Evolutionary conservation across 1,140 invertebrate species (phyloP), one percentile per base, ranked within the genome.

Genomic region (Cyphomyrmex costatus): DNA sequence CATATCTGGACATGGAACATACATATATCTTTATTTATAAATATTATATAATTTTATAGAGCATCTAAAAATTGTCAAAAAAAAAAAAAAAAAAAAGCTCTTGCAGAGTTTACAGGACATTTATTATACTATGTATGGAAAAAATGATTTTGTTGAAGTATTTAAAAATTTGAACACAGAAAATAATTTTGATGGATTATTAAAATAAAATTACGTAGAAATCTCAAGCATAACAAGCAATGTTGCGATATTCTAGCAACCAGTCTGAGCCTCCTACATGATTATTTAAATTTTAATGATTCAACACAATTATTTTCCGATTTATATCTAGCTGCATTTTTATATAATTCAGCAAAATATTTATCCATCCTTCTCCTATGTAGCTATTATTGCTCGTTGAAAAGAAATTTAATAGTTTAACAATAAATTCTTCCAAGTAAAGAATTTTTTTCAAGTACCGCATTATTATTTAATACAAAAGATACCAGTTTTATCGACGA

Each of bases 21-120:
- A 46, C n/a, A 61, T 46, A 14, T 1, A 42, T n/a, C 12, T 63
- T 63, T 77, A 8, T 46, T 16, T 33, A 30, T 4, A 78, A 19
- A 65, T 51, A 33, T 30, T 51, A 33, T 30, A 30, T 33, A 36
- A 12, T 21, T 24, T 42, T 27, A 27, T 12, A 33, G 36, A 30
- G 36, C 19, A 56, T 21, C n/a, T 56, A 49, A 46, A 63, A 78
- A 78, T 30, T 63, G 10, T 10, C 19, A 63, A 76, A 74, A 36
- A 60, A 1, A n/a, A n/a, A n/a, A n/a, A n/a, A n/a, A n/a, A n/a
- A n/a, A n/a, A n/a, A n/a, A n/a, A n/a, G n/a, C n/a, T n/a, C n/a
- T 33, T 49, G 14, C 14, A 27, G 14, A 27, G 46, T 42, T 42
- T 27, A 68, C 21, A 21, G 36, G 16, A 27, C 16, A 21, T 12